Conservation (phyloP, 2,888 invertebrate genomes). For the Mellilla xanthometata region DNA sequence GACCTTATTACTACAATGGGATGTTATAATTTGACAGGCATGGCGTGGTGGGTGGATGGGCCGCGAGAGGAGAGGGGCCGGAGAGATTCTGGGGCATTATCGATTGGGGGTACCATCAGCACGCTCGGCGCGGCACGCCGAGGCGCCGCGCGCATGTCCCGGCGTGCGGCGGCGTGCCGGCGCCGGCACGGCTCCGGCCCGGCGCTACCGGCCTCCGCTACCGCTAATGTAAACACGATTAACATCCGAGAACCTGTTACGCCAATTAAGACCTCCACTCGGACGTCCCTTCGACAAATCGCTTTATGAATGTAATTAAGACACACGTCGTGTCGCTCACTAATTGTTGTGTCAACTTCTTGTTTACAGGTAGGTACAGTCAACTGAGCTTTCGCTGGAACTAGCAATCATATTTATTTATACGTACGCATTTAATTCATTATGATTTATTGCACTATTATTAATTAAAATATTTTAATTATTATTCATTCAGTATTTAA, state of each 20-base stretch:
- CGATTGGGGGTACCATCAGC: slow-evolving; percentile 70
- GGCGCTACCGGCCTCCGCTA: slow-evolving; percentile 24
- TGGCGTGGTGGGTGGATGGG: slow-evolving; percentile 44
- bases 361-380: neutral
- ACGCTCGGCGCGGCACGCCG: slow-evolving; percentile 33
- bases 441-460: too few relatives aligned
- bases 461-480: too few relatives aligned
- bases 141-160: slow-evolving; percentile 41
- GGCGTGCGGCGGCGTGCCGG: slow-evolving; percentile 36
- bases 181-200: slow-evolving; percentile 23
- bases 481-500: too few relatives aligned
- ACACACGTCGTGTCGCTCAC: slow-evolving; percentile 10
- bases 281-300: slow-evolving; percentile 26
- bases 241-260: slow-evolving; percentile 33
- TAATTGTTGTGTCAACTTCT: slow-evolving; percentile 7
- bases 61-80: slow-evolving; percentile 60
- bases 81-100: slow-evolving; percentile 72
- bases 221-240: slow-evolving; percentile 27
- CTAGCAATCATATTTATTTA: too few relatives aligned
- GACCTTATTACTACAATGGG: slow-evolving; percentile 72
- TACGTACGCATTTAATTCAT: neutral
- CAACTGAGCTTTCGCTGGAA: neutral
- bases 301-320: slow-evolving; percentile 20
- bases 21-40: slow-evolving; percentile 73
- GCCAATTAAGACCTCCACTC: slow-evolving; percentile 25